A percentile compares a stretch with the other conserved stretches of the same genome.
These are phyloP conservation scores for Scomber scombrus DNA, from an alignment of 2,113 vertebrate species.

Conservation along the genomic window DNA sequence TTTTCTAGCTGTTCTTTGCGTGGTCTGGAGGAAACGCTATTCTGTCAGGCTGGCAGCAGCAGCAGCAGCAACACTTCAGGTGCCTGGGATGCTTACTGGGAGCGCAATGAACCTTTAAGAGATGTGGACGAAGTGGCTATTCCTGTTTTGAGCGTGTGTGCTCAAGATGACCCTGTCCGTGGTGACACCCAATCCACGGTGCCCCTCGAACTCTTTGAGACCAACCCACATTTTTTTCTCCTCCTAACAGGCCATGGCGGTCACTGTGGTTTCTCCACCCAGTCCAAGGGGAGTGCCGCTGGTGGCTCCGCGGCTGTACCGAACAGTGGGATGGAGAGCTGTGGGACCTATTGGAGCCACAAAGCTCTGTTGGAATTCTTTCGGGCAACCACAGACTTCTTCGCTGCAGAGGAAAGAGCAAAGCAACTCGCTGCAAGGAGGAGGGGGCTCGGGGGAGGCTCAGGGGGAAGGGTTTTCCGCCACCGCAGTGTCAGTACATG, in stretches of 20 bases:
- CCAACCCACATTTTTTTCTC: constrained; percentile 89
- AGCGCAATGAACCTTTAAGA: constrained; percentile 86
- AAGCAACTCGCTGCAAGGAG: constrained; percentile 80
- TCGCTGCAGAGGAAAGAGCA: constrained; percentile 84
- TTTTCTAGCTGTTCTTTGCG: constrained; percentile 84
- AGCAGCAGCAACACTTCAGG: constrained; percentile 33
- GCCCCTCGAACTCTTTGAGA: constrained; percentile 88
- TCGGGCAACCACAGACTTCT: constrained; percentile 86
- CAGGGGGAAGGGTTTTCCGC: constrained; percentile 75
- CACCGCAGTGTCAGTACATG: constrained; percentile 84
- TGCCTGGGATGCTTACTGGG: constrained; percentile 88
- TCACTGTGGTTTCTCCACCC: constrained; percentile 86
- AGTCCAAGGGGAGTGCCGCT: constrained; percentile 34
- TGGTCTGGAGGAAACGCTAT: constrained; percentile 84
- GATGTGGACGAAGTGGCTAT: constrained; percentile 89
- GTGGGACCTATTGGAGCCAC: constrained; percentile 84
- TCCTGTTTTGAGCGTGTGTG: constrained; percentile 86
- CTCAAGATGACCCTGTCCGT: constrained; percentile 85
- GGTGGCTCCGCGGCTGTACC: constrained; percentile 8
- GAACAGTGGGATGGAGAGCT: constrained; percentile 16
- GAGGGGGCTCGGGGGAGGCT: constrained; percentile 73
- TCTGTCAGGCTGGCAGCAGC: constrained; percentile 77
- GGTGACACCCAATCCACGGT: constrained; percentile 79
- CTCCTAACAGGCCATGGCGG: constrained; percentile 84
- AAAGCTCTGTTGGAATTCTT: constrained; percentile 87